Base-by-base conservation (phyloP, 2,797 vertebrate species). In the Pangasius djambal region DNA sequence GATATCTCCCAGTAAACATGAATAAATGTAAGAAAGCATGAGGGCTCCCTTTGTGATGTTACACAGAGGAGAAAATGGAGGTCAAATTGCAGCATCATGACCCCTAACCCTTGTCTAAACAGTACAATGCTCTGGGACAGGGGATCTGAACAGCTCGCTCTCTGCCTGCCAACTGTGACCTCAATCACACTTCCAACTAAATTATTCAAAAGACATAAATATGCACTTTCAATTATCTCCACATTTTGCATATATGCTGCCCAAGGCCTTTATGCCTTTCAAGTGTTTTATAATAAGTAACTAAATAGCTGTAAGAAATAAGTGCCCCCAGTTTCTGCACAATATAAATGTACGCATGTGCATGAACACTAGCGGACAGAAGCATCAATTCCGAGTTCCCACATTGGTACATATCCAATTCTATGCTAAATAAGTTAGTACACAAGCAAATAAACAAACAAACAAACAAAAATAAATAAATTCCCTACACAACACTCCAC, bases 11-110 rank as follows among this genome's bases (percentile, higher is more conserved):
- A 48, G 59, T 48, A 83, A 88, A 57, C 79, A 85, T 88, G 78
- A 92, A 89, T 81, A 85, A 87, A 83, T 87, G 48, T 88, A 79
- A 40, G 61, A 91, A 92, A 72, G 82, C 78, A 84, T 74, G 50
- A 90, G 81, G 86, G 59, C 18, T 74, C 57, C 87, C 72, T 88
- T 93, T 92, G 90, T 91, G 91, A 91, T 55, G 72, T 74, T 84
- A 82, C 88, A 89, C 57, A 88, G 83, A 75, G 72, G 25, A 81
- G 34, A 84, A 84, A 83, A 89, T 61, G 91, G 81, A 86, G 81
- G 69, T 90, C 81, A 86, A 86, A 88, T 85, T 89, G 81, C 77
- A 70, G 37, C 85, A 89, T 90, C 82, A 83, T 88, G 91, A 91
- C 90, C 91, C 57, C 85, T 72, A 82, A 89, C 89, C 91, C 79